Conservation (phyloP, 2,113 vertebrate species). For the Dromiciops gliroides region DNA sequence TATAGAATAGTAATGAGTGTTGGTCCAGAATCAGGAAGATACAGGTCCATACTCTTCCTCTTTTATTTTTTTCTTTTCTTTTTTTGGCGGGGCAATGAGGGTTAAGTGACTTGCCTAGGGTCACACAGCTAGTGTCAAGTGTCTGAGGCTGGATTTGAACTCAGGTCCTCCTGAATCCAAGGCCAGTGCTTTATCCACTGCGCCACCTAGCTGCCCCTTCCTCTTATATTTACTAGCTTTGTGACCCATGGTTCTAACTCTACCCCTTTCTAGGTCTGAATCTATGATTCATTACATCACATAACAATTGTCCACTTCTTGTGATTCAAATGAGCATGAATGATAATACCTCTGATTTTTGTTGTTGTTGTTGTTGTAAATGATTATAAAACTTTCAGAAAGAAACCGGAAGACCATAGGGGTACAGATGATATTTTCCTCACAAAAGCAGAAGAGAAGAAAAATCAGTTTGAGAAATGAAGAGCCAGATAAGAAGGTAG, state of each 20-base stretch:
- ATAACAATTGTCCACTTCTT: neutral
- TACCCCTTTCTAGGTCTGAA: neutral
- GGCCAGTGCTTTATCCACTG: too few species aligned
- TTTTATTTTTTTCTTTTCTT: too few species aligned
- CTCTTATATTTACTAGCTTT: neutral
- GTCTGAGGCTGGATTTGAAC: too few species aligned
- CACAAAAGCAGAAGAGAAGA: neutral
- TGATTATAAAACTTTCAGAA: neutral
- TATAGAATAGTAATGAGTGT: neutral
- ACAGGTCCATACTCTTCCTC: neutral
- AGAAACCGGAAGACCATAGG: neutral
- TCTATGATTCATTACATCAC: neutral
- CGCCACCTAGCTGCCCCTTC: too few species aligned
- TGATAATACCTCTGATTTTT: neutral
- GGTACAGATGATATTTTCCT: neutral
- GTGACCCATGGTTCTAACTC: neutral
- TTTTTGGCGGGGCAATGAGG: too few species aligned
- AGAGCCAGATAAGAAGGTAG: neutral
- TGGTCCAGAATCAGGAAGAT: neutral
- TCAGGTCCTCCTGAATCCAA: too few species aligned
- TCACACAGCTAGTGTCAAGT: too few species aligned
- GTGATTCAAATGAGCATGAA: neutral
- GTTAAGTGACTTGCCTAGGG: too few species aligned
- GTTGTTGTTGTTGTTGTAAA: neutral
- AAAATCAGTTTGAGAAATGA: neutral